Percentiles rank a stretch among this genome's conserved stretches.
phyloP scores from a whole-genome alignment of 2,888 invertebrate genomes.

The Drosophila austrosaltans region DNA sequence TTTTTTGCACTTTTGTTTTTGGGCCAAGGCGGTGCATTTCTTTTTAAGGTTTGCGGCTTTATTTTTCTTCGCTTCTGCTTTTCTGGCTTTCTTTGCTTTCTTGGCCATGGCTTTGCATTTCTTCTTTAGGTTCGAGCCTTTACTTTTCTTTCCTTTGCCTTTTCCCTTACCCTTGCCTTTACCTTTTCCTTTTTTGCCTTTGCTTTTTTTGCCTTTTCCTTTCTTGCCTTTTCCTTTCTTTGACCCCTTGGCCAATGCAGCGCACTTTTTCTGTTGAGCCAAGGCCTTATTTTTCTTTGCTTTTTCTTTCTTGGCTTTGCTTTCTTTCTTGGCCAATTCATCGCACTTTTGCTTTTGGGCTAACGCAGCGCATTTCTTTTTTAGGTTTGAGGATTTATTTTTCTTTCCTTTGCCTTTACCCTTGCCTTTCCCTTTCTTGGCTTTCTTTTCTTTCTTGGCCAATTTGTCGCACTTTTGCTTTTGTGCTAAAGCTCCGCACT shows the following conservation, averaged over 20 bases:
- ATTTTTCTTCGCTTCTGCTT: neutral
- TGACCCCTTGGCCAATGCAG: neutral
- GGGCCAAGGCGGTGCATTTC: neutral
- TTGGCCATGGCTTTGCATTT: too few species aligned
- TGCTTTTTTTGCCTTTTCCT: neutral
- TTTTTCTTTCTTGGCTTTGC: neutral
- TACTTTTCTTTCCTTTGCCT: neutral
- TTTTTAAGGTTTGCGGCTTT: neutral
- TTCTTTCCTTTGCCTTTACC: neutral
- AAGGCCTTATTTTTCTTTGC: neutral
- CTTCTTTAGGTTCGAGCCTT: too few species aligned
- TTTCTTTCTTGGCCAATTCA: slow-evolving; percentile 5
- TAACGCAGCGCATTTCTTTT: neutral
- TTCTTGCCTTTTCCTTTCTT: slow-evolving; percentile 2
- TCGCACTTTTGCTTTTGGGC: slow-evolving; percentile 7
- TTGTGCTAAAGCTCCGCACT: slow-evolving; percentile 5
- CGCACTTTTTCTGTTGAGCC: neutral
- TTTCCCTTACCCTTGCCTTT: neutral
- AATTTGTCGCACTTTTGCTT: neutral
- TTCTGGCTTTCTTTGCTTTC: too few species aligned
- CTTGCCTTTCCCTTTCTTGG: neutral
- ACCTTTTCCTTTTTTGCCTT: neutral
- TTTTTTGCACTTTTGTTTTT: slow-evolving; percentile 3
- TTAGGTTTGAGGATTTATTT: neutral
- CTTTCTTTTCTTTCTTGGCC: neutral